These are phyloP conservation scores for Lota lota DNA, from an alignment of 2,113 vertebrate species.

Conservation along the genomic window DNA sequence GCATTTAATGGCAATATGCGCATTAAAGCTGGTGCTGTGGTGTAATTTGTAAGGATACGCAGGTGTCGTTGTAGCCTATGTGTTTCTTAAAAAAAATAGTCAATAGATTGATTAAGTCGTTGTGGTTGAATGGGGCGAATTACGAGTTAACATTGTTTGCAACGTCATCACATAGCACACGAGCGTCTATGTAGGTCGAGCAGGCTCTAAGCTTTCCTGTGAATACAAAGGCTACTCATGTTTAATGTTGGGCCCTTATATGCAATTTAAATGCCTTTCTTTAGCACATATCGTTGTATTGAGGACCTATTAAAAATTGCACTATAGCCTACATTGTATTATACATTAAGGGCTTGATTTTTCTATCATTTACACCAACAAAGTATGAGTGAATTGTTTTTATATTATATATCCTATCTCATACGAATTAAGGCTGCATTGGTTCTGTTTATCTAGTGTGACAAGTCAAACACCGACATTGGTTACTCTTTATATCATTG, in stretches of 20 bases:
- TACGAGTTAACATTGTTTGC: conserved; percentile 5
- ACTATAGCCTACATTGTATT: too few species aligned
- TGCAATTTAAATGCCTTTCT: background rate
- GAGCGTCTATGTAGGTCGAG: conserved; percentile 14
- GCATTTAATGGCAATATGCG: background rate
- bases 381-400: too few species aligned
- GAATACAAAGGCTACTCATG: background rate
- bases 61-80: too few species aligned
- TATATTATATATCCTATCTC: too few species aligned
- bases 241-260: background rate
- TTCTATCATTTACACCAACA: too few species aligned
- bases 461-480: too few species aligned
- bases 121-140: background rate
- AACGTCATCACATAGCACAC: conserved; percentile 23
- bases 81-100: background rate
- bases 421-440: too few species aligned
- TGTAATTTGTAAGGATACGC: too few species aligned
- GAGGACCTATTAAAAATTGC: background rate
- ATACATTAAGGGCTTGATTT: too few species aligned
- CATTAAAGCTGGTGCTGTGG: background rate
- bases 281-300: background rate
- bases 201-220: conserved; percentile 23
- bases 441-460: too few species aligned
- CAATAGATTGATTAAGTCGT: background rate
- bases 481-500: too few species aligned